Evolutionary conservation across 2,797 vertebrate genomes (phyloP).

Genomic region (Bradypodion ventrale): DNA sequence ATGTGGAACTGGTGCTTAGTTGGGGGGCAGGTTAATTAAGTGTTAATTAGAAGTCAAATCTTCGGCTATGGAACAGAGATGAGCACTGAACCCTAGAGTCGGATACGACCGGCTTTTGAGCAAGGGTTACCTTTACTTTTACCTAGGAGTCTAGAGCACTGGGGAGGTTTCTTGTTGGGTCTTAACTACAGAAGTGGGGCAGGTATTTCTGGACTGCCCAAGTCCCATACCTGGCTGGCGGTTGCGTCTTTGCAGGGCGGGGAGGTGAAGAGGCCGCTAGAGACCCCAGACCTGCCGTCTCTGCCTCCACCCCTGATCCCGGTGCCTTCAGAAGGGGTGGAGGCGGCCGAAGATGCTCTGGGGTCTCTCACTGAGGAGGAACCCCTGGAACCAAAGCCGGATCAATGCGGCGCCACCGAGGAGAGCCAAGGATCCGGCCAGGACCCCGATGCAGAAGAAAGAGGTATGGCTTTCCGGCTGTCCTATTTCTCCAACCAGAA

Average conservation of each 20-base stretch:
- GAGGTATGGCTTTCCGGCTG: background rate
- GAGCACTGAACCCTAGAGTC: too few species aligned
- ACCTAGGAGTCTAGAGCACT: too few species aligned
- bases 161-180: too few species aligned
- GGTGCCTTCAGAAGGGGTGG: constrained; percentile 65
- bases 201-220: too few species aligned
- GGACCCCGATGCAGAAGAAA: background rate
- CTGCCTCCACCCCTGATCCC: constrained; percentile 88
- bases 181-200: too few species aligned
- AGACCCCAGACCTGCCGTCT: constrained; percentile 56
- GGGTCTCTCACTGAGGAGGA: background rate
- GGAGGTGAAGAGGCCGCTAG: constrained; percentile 79
- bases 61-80: too few species aligned
- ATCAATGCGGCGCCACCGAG: background rate
- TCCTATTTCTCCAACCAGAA: background rate
- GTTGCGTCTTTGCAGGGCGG: constrained; percentile 75
- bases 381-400: rapidly evolving
- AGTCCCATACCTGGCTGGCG: background rate
- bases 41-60: too few species aligned
- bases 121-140: too few species aligned
- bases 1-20: constrained; percentile 8
- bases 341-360: background rate
- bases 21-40: background rate
- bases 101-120: too few species aligned
- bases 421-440: rapidly evolving